Conservation (phyloP, 2,888 invertebrate genomes). For the Pachliopta kotzebuea region DNA sequence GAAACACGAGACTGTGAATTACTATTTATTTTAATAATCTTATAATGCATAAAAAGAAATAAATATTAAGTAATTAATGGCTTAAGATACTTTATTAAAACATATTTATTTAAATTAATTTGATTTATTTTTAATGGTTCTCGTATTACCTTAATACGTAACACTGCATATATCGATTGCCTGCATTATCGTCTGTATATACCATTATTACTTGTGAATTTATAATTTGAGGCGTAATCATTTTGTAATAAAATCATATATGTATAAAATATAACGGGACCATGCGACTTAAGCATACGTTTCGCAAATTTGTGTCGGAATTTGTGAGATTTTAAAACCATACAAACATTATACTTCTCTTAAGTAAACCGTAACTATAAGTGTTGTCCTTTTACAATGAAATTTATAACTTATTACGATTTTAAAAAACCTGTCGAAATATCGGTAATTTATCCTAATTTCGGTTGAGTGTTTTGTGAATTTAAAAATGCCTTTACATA, state of each 20-base stretch:
- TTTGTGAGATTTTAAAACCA: no score
- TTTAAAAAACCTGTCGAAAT: not conserved
- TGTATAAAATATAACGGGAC: no score
- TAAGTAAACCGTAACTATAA: no score
- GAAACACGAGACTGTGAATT: conserved; percentile 44
- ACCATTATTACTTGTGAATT: not conserved
- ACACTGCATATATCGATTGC: not conserved
- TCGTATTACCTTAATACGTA: not conserved
- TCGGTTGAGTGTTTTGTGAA: no score
- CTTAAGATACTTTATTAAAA: conserved; percentile 14
- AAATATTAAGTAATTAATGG: conserved; percentile 12
- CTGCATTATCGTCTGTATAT: not conserved
- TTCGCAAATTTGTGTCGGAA: no score
- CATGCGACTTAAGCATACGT: no score
- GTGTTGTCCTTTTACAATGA: not conserved
- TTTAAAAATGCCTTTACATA: no score
- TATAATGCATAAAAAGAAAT: conserved; percentile 12
- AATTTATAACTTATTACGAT: not conserved
- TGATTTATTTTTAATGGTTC: conserved; percentile 19
- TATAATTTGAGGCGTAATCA: not conserved
- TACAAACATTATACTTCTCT: no score
- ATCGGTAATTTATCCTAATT: not conserved
- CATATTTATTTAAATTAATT: conserved; percentile 19
- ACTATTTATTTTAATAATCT: conserved; percentile 35
- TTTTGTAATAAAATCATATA: not conserved